These are phyloP conservation scores for Tipula unca DNA, from an alignment of 2,888 invertebrate species.

Conservation along the genomic window DNA sequence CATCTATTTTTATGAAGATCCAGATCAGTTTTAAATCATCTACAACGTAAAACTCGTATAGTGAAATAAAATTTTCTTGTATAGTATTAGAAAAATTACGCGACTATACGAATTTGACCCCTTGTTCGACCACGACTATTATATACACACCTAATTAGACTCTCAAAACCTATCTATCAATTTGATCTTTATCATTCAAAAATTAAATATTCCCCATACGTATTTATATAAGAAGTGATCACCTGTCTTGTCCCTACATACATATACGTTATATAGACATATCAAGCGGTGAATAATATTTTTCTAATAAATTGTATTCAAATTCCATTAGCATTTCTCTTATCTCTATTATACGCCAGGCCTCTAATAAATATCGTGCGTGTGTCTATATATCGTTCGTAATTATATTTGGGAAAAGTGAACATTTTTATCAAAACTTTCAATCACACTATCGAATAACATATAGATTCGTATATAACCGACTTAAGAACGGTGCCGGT, in stretches of 20 bases:
- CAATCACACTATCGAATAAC: neutral
- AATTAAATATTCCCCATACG: neutral
- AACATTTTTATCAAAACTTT: neutral
- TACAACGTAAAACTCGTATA: too few species aligned
- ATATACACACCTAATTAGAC: neutral
- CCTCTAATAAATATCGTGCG: neutral
- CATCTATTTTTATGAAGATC: too few species aligned
- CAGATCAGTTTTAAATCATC: too few species aligned
- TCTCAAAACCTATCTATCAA: neutral
- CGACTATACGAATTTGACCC: too few species aligned
- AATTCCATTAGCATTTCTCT: neutral
- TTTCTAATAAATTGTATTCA: neutral
- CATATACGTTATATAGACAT: neutral
- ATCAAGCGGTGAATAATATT: neutral
- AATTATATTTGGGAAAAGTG: neutral
- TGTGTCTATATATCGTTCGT: neutral
- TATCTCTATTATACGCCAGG: neutral
- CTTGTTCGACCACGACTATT: too few species aligned
- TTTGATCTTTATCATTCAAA: neutral
- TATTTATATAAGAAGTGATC: neutral
- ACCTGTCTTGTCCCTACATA: neutral
- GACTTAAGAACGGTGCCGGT: neutral
- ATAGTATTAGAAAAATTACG: too few species aligned
- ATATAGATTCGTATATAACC: neutral
- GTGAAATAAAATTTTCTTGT: too few species aligned